These are phyloP conservation scores for Scomber japonicus DNA, from an alignment of 2,113 vertebrate genomes.

Conservation along the genomic window DNA sequence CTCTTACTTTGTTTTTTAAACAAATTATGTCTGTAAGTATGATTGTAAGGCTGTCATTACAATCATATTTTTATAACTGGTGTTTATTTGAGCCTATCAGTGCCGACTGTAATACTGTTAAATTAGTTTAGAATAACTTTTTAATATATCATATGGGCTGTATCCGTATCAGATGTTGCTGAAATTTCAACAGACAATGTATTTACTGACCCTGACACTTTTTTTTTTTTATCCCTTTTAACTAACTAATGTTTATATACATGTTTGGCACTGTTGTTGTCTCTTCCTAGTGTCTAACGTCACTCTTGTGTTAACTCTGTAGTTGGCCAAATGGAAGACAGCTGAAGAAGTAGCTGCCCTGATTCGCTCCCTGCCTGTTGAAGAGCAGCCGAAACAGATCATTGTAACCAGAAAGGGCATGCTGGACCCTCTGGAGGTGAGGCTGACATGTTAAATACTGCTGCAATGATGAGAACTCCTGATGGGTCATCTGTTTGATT, in stretches of 20 bases:
- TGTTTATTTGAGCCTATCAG: too few species aligned
- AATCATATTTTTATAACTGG: too few species aligned
- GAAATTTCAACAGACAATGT: too few species aligned
- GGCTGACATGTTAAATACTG: neutral
- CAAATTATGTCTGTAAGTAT: too few species aligned
- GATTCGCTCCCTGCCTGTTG: slow-evolving; percentile 97
- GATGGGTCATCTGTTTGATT: neutral
- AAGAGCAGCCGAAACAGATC: slow-evolving; percentile 99
- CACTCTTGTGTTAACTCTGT: slow-evolving; percentile 25
- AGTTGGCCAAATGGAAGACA: slow-evolving; percentile 99
- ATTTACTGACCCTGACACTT: too few species aligned
- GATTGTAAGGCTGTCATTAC: too few species aligned
- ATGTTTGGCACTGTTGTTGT: neutral
- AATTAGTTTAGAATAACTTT: too few species aligned
- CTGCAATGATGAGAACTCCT: neutral
- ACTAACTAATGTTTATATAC: fast-evolving
- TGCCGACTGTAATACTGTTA: too few species aligned
- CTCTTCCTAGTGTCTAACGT: neutral
- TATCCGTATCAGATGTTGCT: too few species aligned
- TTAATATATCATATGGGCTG: too few species aligned
- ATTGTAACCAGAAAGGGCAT: slow-evolving; percentile 99
- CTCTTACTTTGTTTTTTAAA: too few species aligned
- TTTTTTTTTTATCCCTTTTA: neutral
- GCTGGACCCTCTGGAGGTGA: slow-evolving; percentile 97
- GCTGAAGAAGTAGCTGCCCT: slow-evolving; percentile 98